Evolutionary conservation across 2,113 vertebrate genomes (phyloP).

Genomic region (Cinclus cinclus): DNA sequence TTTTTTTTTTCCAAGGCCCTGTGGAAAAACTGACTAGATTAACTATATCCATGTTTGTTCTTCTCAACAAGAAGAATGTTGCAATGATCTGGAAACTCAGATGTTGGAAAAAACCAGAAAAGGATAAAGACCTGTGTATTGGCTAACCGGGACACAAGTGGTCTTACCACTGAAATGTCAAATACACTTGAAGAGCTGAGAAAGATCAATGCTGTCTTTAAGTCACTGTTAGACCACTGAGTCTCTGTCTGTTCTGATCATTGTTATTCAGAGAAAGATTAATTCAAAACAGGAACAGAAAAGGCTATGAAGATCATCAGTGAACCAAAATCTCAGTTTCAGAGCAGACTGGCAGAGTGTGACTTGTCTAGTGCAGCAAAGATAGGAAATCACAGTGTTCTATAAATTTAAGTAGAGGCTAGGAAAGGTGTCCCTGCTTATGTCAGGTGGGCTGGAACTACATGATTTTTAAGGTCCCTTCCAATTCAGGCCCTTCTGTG

Average conservation of each 20-base stretch:
- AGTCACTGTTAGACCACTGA: not conserved
- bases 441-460: rapidly evolving
- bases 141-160: not conserved
- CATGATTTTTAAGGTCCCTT: not conserved
- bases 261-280: not conserved
- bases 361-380: not conserved
- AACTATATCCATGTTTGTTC: not conserved
- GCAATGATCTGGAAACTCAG: not conserved
- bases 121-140: not conserved
- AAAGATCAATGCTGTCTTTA: not conserved
- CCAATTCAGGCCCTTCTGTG: not conserved
- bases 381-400: not conserved
- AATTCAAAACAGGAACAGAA: not conserved
- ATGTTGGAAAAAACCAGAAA: not conserved
- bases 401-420: not conserved
- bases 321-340: not conserved
- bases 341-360: not conserved
- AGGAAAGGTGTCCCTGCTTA: not conserved
- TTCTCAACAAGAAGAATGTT: not conserved
- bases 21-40: not conserved
- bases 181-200: not conserved
- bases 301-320: not conserved
- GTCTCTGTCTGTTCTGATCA: not conserved
- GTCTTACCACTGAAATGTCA: not conserved
- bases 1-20: not conserved